A percentile compares a stretch with the other conserved stretches of the same genome.
Conservation (phyloP, 2,888 invertebrate genomes). For the Orchesellides sinensis region DNA sequence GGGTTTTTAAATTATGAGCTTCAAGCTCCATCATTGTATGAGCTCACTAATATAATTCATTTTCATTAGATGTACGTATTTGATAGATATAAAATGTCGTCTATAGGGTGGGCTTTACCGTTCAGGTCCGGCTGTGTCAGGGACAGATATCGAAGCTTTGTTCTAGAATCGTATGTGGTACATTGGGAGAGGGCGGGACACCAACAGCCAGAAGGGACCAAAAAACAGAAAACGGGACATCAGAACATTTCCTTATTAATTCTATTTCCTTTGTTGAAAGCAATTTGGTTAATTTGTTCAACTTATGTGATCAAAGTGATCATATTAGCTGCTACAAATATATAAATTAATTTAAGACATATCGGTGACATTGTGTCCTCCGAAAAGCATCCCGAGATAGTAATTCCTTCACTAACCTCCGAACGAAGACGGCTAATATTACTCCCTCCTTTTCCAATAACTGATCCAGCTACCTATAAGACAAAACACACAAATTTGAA, state of each 20-base stretch:
- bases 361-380: background rate
- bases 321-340: constrained; percentile 13
- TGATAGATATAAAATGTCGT: constrained; percentile 55
- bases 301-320: constrained; percentile 10
- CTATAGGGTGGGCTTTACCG: constrained; percentile 65
- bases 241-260: constrained; percentile 64
- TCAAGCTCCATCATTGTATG: background rate
- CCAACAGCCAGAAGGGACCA: constrained; percentile 73
- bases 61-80: constrained; percentile 35
- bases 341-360: constrained; percentile 4
- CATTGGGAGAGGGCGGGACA: constrained; percentile 75
- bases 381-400: background rate
- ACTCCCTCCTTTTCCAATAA: constrained; percentile 98
- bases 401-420: constrained; percentile 87
- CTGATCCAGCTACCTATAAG: constrained; percentile 95
- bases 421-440: constrained; percentile 97
- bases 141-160: constrained; percentile 99
- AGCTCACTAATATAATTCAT: constrained; percentile 10
- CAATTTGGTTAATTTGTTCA: constrained; percentile 39
- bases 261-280: constrained; percentile 43
- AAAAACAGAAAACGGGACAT: constrained; percentile 75
- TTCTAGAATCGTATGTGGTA: constrained; percentile 83
- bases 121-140: constrained; percentile 96
- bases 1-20: background rate
- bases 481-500: background rate